Base-by-base conservation (phyloP, 2,888 invertebrate species). In the Aplocera efformata region DNA sequence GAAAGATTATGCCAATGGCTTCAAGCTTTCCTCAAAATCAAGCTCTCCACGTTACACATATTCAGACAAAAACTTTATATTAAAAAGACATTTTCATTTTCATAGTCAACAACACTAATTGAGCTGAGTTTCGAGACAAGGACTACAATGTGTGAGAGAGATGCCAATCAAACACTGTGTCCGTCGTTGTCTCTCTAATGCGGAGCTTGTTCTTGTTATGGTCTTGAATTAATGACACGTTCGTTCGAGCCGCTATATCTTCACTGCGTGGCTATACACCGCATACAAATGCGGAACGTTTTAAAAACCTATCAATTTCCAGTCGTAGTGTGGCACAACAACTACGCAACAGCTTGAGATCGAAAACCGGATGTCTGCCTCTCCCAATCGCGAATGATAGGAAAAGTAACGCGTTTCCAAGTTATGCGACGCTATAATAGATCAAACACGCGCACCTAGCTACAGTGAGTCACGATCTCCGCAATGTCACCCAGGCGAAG, bases 151-250 rank as follows among this genome's bases (percentile, higher is more conserved):
- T 44, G 48, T 29, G 52, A 53, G 44, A 39, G 53, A 47, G 53
- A 53, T 31, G 42, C 30, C 43, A 38, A 42, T 25, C 36, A 30
- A 34, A 42, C 42, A 38, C n/a, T n/a, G n/a, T n/a, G n/a, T 17
- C 31, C 36, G 40, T 33, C n/a, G n/a, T 43, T 22, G 42, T 36
- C 40, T 43, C 45, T 42, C 24, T 39, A 34, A 46, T 37, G 42
- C 29, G 35, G 35, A 45, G 21, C 50, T 50, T 42, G 53, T 37
- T 50, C 50, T 50, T 42, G 53, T 37, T 50, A 48, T 50, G 50
- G 48, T 50, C 40, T 50, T 43, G 48, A 53, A 50, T 54, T 50
- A 54, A 52, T 56, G 37, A 42, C 43, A 49, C 45, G n/a, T n/a
- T 48, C 42, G 48, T 54, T 35, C 35, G 42, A 40, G 41, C 32